Base-by-base conservation (phyloP, 2,888 invertebrate species). In the Bombylius discolor region DNA sequence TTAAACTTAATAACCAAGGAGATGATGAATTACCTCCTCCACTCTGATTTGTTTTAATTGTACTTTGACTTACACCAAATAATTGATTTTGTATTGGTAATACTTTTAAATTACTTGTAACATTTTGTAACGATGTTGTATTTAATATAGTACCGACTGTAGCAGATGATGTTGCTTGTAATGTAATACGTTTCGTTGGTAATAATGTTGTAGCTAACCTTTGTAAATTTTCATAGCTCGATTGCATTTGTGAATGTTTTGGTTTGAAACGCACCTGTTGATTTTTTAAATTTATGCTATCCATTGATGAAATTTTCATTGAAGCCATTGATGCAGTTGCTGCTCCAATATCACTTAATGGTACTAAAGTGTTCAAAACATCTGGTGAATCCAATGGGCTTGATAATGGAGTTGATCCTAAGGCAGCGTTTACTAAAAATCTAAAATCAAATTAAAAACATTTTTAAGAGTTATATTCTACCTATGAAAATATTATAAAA, bases 361-460 rank as follows among this genome's bases (percentile, higher is more conserved):
- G 74, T 59, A 74, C 70, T 59, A 73, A 59, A 6, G 72, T 73
- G 50, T 79, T 70, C 55, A 81, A 66, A 39, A 74, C 85, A 65
- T 87, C 87, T 32, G 87, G 87, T 13, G 87, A 88, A 71, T 90
- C 89, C 69, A 89, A 76, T n/a, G 90, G 89, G 60, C 88, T 89
- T 62, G 87, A 87, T 58, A 86, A 78, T 6, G 88, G 84, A 53
- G 88, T 87, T 61, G 81, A 81, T 52, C 88, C 89, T 63, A 84
- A 79, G 69, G 86, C 87, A 63, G 87, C 85, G 74, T 89, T 89
- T 57, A 89, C 84, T 67, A 88, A 83, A 74, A 87, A 87, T 78
- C 90, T 89, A 78, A 62, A 79, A 78, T 39, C 7, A 49, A 47
- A 48, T 33, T 12, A n/a, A 49, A 49, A 5, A 47, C n/a, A 47